Base-by-base conservation (phyloP, 2,797 vertebrate genomes). In the Liparis tanakae region DNA sequence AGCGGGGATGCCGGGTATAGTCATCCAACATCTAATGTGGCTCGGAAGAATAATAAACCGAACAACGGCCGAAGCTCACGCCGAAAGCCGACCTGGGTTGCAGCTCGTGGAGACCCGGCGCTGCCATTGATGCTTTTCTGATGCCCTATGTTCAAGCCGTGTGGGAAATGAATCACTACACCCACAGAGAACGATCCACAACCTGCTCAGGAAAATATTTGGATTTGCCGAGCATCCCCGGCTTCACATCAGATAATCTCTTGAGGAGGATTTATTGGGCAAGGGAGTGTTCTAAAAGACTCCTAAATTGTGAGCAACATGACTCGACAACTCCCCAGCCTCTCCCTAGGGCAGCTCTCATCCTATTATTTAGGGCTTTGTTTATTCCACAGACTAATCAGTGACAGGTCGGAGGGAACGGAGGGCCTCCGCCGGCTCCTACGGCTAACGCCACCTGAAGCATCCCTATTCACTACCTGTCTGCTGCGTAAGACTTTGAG, bases 161-260 rank as follows among this genome's bases (percentile, higher is more conserved):
- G 86, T 90, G 85, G 82, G 88, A 90, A 91, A 87, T 89, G 74
- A 93, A 89, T 90, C 85, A 90, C 84, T 85, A 69, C 87, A 85
- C 82, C 85, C 80, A 79, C 84, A 74, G 78, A 91, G 90, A 91
- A 90, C 92, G 92, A 93, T 94, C 87, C 90, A 92, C 86, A 90
- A 93, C 91, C 88, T 93, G 91, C 85, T 91, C 82, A 78, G 86
- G 88, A 93, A 94, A 93, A 94, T 93, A 93, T 94, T 93, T 93
- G 92, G 92, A 93, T 94, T 94, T 93, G 89, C 87, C 58, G 85
- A 92, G 90, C 91, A 90, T 92, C 92, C 87, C 87, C 72, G 74
- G 85, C 88, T 90, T 90, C 79, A 88, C 85, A 93, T 93, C 87
- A 89, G 91, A 93, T 94, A 94, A 93, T 94, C 90, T 93, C 84